These are phyloP conservation scores for Latrodectus elegans DNA, from an alignment of 2,888 invertebrate species.

Conservation along the genomic window DNA sequence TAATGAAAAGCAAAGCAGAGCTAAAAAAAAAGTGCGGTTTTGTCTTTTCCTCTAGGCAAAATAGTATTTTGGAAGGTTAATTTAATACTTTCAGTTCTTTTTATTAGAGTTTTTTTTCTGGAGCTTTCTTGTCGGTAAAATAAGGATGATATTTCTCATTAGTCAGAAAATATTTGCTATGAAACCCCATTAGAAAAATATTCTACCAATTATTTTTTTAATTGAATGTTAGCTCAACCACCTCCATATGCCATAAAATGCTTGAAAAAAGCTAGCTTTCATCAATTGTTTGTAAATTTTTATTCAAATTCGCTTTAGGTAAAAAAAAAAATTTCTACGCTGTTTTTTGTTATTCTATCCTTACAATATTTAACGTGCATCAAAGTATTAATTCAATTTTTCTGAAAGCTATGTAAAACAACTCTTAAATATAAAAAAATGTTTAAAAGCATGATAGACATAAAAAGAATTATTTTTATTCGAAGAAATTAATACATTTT, in stretches of 20 bases:
- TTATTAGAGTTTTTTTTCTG: constrained; percentile 5
- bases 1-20: background rate
- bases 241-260: background rate
- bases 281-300: no score
- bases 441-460: no score
- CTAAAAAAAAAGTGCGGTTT: constrained; percentile 15
- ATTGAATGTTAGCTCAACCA: background rate
- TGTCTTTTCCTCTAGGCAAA: background rate
- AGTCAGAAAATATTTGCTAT: constrained; percentile 2
- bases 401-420: no score
- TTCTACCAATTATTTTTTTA: background rate
- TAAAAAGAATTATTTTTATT: no score
- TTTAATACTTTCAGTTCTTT: constrained; percentile 17
- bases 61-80: constrained; percentile 12
- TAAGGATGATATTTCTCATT: background rate
- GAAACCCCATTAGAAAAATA: background rate
- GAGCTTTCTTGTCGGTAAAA: background rate
- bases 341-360: no score
- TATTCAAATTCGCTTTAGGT: no score
- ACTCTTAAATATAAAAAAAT: no score
- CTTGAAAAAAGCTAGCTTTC: no score
- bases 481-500: no score
- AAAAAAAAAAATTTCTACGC: no score
- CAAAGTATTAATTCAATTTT: no score
- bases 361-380: no score